phyloP scores from a whole-genome alignment of 1,140 invertebrate species.

The Frieseomelitta varia region DNA sequence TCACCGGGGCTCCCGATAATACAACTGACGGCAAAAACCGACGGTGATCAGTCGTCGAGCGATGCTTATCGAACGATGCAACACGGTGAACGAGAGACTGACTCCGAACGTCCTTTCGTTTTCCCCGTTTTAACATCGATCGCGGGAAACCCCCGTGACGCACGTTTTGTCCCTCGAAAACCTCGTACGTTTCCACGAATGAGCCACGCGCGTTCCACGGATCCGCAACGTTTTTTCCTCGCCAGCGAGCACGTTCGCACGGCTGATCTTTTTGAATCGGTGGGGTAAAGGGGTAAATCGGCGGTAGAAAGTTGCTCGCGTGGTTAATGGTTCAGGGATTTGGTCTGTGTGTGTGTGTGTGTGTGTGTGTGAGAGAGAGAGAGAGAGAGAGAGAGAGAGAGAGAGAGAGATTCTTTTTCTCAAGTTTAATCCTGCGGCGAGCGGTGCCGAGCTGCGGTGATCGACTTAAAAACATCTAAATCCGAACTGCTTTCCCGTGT shows the following conservation, averaged over 20 bases:
- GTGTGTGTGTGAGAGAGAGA: too few species aligned
- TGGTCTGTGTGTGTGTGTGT: too few species aligned
- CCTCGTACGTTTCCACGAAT: neutral
- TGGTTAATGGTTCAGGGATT: neutral
- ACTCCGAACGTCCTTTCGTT: neutral
- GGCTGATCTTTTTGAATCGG: neutral
- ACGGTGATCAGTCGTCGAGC: slow-evolving; percentile 1
- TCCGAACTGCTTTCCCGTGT: neutral
- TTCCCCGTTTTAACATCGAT: slow-evolving; percentile 8
- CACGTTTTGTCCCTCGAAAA: neutral
- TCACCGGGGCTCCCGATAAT: slow-evolving; percentile 39
- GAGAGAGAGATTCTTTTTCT: neutral
- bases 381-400: neutral
- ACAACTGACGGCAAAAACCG: slow-evolving; percentile 23
- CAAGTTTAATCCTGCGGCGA: neutral
- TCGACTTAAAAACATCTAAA: neutral
- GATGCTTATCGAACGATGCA: slow-evolving; percentile 24
- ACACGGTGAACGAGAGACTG: neutral
- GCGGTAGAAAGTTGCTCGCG: neutral
- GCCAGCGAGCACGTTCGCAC: neutral
- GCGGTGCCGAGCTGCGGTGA: neutral
- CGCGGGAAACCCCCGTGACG: too few species aligned
- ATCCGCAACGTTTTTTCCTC: neutral
- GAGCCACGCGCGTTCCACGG: neutral
- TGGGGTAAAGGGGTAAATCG: neutral